Evolutionary conservation across 2,888 invertebrate genomes (phyloP).

Genomic region (Stenodera caucasica): DNA sequence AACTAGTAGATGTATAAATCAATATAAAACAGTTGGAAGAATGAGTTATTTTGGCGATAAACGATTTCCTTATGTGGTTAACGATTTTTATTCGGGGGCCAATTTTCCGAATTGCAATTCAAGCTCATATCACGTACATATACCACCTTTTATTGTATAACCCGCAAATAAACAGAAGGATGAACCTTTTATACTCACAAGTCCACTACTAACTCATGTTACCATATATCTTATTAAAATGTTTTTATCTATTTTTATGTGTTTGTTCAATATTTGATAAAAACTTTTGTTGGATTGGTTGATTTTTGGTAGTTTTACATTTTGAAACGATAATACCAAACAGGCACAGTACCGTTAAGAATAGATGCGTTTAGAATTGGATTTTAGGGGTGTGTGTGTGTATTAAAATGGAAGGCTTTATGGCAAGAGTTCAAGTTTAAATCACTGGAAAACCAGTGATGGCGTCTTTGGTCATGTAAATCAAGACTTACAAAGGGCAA

Average conservation of each 20-base stretch:
- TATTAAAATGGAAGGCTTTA: slow-evolving; percentile 8
- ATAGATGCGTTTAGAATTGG: slow-evolving; percentile 11
- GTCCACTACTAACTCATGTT: slow-evolving; percentile 30
- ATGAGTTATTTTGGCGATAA: too few species aligned
- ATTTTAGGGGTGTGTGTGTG: background rate
- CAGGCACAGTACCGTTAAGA: slow-evolving; percentile 1
- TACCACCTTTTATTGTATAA: background rate
- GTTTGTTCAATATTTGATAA: slow-evolving; percentile 29
- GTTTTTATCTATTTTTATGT: slow-evolving; percentile 27
- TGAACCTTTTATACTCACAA: slow-evolving; percentile 15
- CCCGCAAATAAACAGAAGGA: slow-evolving; percentile 17
- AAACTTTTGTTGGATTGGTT: slow-evolving; percentile 14
- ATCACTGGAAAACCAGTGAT: slow-evolving; percentile 4
- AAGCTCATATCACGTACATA: slow-evolving; percentile 41
- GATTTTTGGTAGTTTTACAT: slow-evolving; percentile 15
- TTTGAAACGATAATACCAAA: slow-evolving; percentile 4
- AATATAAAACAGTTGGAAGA: too few species aligned
- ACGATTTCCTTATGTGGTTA: background rate
- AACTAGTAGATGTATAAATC: too few species aligned
- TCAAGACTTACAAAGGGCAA: background rate
- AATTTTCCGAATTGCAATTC: slow-evolving; percentile 35
- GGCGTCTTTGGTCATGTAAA: slow-evolving; percentile 8
- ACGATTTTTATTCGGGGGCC: background rate
- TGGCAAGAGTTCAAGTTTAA: background rate
- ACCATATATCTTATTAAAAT: slow-evolving; percentile 43